These are phyloP conservation scores for Cosmia pyralina DNA, from an alignment of 2,888 invertebrate species.

Conservation along the genomic window DNA sequence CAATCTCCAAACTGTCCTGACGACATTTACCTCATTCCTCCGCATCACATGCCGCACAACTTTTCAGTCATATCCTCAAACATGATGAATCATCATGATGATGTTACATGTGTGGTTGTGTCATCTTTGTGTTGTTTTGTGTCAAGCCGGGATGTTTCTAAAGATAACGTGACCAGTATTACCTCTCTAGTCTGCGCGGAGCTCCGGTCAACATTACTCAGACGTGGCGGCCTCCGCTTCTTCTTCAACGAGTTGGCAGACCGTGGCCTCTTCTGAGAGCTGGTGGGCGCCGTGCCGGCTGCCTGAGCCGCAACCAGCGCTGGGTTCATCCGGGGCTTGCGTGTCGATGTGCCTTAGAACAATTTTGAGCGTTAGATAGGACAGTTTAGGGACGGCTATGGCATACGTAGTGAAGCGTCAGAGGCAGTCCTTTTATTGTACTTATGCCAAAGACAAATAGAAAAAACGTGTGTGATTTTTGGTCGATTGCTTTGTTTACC, in stretches of 20 bases:
- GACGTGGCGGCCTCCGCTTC: conserved; percentile 92
- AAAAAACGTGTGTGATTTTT: too few relatives aligned
- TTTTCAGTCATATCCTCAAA: too few relatives aligned
- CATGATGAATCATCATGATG: too few relatives aligned
- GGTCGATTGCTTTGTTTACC: too few relatives aligned
- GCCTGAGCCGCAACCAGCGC: conserved; percentile 98
- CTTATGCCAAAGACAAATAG: too few relatives aligned
- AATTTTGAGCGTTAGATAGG: conserved; percentile 6
- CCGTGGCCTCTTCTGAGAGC: conserved; percentile 86
- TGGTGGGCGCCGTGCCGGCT: conserved; percentile 90
- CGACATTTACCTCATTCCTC: too few relatives aligned
- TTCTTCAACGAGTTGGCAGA: conserved; percentile 91
- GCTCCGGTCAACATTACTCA: conserved; percentile 98
- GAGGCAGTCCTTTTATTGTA: not conserved
- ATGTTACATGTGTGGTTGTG: too few relatives aligned
- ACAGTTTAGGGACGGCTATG: not conserved
- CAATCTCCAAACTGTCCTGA: too few relatives aligned
- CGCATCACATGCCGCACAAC: too few relatives aligned
- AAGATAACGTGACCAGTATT: not conserved
- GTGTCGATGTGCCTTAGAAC: conserved; percentile 94
- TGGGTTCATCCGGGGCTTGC: conserved; percentile 99
- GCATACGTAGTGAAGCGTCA: not conserved
- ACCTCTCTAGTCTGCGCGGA: conserved; percentile 98
- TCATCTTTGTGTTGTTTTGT: too few relatives aligned
- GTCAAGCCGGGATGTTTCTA: not conserved